Conservation (phyloP, 2,888 invertebrate genomes). For the Andrena flavipes region DNA sequence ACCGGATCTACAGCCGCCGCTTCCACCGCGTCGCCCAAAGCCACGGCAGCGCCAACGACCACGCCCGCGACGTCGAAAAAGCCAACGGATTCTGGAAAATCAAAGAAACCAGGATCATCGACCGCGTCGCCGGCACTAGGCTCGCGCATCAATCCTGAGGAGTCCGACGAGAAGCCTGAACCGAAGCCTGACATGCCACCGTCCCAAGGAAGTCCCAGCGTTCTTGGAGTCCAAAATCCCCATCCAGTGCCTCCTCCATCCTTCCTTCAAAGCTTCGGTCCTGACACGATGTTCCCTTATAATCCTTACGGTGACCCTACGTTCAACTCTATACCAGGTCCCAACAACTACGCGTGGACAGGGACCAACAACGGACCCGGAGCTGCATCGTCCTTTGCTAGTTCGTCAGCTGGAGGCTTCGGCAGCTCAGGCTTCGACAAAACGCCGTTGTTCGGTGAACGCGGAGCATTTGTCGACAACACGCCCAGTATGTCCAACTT, state of each 20-base stretch:
- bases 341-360: slow-evolving; percentile 40
- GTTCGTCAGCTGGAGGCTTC: slow-evolving; percentile 48
- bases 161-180: not conserved
- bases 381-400: slow-evolving; percentile 37
- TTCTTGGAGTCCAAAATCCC: not conserved
- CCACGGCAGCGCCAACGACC: not conserved
- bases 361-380: slow-evolving; percentile 42
- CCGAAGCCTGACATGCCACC: not conserved
- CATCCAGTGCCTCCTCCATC: not conserved
- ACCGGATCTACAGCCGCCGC: not conserved
- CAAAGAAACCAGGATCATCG: not conserved
- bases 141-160: slow-evolving; percentile 17
- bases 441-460: not conserved
- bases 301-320: slow-evolving; percentile 20
- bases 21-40: not conserved
- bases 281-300: not conserved
- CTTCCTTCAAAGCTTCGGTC: not conserved
- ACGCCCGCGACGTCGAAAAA: slow-evolving; percentile 13
- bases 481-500: slow-evolving; percentile 2
- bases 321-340: slow-evolving; percentile 22
- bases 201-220: not conserved
- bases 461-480: slow-evolving; percentile 48
- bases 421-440: not conserved
- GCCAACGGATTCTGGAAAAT: not conserved
- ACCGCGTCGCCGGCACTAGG: slow-evolving; percentile 1